phyloP scores from a whole-genome alignment of 2,888 invertebrate species.

The Linyphia triangularis region DNA sequence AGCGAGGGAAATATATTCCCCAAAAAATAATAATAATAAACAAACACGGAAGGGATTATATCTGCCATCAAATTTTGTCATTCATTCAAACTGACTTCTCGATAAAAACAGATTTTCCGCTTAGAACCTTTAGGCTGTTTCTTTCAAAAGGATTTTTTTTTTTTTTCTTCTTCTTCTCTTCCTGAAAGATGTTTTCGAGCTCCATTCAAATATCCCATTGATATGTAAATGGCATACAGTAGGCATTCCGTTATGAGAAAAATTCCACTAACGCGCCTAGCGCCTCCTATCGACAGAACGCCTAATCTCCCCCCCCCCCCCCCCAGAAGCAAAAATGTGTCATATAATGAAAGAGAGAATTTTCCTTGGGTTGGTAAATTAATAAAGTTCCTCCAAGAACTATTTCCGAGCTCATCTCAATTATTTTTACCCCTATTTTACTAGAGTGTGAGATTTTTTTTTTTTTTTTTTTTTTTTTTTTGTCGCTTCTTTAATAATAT shows the following conservation, averaged over 20 bases:
- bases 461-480: not conserved
- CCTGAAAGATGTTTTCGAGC: constrained; percentile 46
- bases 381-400: constrained; percentile 36
- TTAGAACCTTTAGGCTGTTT: constrained; percentile 37
- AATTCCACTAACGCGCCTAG: constrained; percentile 24
- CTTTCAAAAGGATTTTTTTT: constrained; percentile 1
- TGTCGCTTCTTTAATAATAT: constrained; percentile 12
- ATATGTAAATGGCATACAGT: constrained; percentile 64
- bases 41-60: not conserved
- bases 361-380: constrained; percentile 27
- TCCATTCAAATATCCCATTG: constrained; percentile 66
- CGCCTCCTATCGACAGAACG: constrained; percentile 19
- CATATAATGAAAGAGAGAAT: constrained; percentile 24
- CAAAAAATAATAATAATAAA: constrained; percentile 12
- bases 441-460: not conserved
- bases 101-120: constrained; percentile 54
- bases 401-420: not conserved
- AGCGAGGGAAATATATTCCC: not conserved
- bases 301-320: constrained; percentile 29
- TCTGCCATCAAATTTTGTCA: constrained; percentile 61
- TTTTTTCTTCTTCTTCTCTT: not conserved
- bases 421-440: constrained; percentile 10
- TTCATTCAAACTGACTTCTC: constrained; percentile 44
- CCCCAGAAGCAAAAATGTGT: constrained; percentile 26
- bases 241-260: constrained; percentile 38